Evolutionary conservation across 2,797 vertebrate genomes (phyloP).

Genomic region (Stomatorhinus walkeri): DNA sequence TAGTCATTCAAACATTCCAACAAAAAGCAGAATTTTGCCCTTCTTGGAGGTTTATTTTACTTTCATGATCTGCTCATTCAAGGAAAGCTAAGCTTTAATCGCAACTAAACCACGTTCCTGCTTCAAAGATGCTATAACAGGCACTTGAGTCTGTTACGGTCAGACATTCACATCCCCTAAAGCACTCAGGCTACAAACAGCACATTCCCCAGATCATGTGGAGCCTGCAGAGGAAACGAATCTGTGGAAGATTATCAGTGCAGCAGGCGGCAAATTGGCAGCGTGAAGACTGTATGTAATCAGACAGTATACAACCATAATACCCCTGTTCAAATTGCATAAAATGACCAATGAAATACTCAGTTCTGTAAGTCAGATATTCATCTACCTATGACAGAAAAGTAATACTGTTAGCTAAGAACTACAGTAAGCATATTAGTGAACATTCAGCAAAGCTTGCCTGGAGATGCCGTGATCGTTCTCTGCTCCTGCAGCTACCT

Average conservation of each 20-base stretch:
- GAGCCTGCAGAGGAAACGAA: background rate
- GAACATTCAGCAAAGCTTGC: background rate
- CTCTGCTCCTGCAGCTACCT: background rate
- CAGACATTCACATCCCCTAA: background rate
- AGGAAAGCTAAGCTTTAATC: background rate
- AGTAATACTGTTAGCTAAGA: background rate
- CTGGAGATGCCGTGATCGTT: background rate
- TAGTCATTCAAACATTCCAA: background rate
- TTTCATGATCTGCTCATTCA: background rate
- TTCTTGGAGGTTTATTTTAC: background rate
- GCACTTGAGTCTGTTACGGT: background rate
- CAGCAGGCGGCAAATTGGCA: background rate
- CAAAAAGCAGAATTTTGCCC: background rate
- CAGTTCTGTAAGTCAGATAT: background rate
- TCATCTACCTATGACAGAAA: background rate
- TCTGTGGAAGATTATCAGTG: background rate
- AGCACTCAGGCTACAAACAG: background rate
- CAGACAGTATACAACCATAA: background rate
- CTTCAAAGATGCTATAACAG: background rate
- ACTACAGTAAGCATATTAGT: background rate
- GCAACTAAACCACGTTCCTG: background rate
- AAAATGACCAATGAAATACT: background rate
- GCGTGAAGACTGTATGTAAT: background rate
- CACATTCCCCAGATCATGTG: no score
- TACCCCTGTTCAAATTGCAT: background rate